Conservation (phyloP, 2,113 vertebrate species). For the Hiodon tergisus region DNA sequence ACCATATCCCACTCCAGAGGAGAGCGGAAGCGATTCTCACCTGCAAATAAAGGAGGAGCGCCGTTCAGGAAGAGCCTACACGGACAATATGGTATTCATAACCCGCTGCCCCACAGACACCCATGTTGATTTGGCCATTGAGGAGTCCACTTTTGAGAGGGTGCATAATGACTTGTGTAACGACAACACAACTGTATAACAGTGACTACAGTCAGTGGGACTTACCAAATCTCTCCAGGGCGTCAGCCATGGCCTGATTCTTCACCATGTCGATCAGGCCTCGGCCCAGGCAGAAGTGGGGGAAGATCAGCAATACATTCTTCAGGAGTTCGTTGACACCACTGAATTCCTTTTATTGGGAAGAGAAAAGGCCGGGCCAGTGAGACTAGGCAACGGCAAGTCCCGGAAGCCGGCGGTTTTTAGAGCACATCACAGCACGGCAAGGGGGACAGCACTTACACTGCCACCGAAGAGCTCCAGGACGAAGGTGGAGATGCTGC, state of each 20-base stretch:
- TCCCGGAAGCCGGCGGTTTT: no score
- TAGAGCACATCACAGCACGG: no score
- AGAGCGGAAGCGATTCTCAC: slow-evolving; percentile 86
- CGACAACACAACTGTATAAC: no score
- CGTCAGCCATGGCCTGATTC: slow-evolving; percentile 97
- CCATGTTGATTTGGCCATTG: no score
- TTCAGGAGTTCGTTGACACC: slow-evolving; percentile 94
- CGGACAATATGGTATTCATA: background rate
- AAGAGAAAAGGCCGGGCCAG: slow-evolving; percentile 14
- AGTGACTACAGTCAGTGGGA: no score
- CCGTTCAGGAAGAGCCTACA: background rate
- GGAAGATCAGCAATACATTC: slow-evolving; percentile 92
- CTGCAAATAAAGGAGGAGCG: slow-evolving; percentile 48
- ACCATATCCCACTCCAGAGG: slow-evolving; percentile 95
- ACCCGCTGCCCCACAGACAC: no score
- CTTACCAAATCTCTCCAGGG: slow-evolving; percentile 89
- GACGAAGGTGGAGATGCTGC: slow-evolving; percentile 92
- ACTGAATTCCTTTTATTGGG: slow-evolving; percentile 74
- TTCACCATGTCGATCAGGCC: slow-evolving; percentile 99
- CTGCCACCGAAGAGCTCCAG: slow-evolving; percentile 89
- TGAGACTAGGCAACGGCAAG: background rate
- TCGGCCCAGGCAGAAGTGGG: slow-evolving; percentile 91
- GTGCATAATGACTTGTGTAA: no score
- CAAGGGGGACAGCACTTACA: slow-evolving; percentile 54
- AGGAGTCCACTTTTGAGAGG: no score